These are phyloP conservation scores for Drosophila malerkotliana DNA, from an alignment of 1,140 invertebrate genomes.

Conservation along the genomic window DNA sequence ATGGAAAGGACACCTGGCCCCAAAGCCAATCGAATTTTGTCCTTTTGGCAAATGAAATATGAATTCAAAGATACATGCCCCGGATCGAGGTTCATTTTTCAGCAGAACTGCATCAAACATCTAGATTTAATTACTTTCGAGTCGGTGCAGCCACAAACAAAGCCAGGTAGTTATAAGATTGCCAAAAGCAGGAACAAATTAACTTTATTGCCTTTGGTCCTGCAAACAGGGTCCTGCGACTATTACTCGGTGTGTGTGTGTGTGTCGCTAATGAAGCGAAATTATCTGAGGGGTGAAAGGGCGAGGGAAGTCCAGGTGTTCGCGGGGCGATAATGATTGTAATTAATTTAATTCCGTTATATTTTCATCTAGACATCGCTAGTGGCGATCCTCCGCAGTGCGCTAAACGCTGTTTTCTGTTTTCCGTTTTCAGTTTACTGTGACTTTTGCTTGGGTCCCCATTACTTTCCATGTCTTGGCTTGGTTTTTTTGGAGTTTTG, in stretches of 20 bases:
- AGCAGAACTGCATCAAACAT: constrained; percentile 40
- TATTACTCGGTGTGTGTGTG: constrained; percentile 15
- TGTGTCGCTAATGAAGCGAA: constrained; percentile 69
- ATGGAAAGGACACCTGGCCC: constrained; percentile 5
- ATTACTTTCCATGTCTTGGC: constrained; percentile 58
- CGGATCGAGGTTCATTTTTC: constrained; percentile 18
- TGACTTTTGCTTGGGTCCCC: constrained; percentile 48
- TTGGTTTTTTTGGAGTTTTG: constrained; percentile 9
- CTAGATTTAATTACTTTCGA: constrained; percentile 48
- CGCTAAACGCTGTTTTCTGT: constrained; percentile 67
- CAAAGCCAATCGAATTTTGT: constrained; percentile 11
- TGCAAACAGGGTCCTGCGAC: background rate
- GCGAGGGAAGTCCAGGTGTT: constrained; percentile 36
- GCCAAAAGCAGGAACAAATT: constrained; percentile 41
- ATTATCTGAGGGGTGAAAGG: constrained; percentile 54
- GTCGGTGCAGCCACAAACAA: constrained; percentile 17
- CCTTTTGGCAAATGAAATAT: constrained; percentile 34
- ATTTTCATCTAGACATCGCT: constrained; percentile 75
- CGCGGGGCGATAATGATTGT: constrained; percentile 73
- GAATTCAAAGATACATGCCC: constrained; percentile 1
- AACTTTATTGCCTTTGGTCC: constrained; percentile 57
- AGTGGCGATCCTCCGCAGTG: constrained; percentile 64
- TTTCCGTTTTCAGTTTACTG: constrained; percentile 43
- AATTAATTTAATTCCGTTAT: constrained; percentile 83
- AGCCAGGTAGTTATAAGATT: background rate